Conservation (phyloP, 2,797 vertebrate genomes). For the Clamator glandarius region DNA sequence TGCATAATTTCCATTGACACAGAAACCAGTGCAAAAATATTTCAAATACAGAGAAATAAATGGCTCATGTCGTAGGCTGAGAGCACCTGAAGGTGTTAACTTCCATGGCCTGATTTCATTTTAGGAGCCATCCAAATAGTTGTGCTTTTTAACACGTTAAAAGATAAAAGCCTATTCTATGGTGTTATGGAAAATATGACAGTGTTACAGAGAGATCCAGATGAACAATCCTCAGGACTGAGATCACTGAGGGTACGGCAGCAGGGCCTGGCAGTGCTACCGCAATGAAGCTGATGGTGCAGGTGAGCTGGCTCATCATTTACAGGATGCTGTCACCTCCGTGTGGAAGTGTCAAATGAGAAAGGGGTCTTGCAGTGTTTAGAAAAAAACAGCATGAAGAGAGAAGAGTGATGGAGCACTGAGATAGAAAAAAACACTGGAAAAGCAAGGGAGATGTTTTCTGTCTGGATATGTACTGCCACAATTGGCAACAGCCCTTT, state of each 20-base stretch:
- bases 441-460: background rate
- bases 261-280: background rate
- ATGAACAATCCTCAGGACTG: background rate
- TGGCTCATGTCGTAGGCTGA: background rate
- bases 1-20: background rate
- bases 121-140: background rate
- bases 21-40: background rate
- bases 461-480: background rate
- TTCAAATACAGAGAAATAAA: background rate
- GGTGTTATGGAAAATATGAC: background rate
- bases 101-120: background rate
- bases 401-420: background rate
- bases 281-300: background rate
- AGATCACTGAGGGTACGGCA: background rate
- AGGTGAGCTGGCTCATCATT: accelerated
- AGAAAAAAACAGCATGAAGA: background rate
- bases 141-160: background rate
- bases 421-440: background rate
- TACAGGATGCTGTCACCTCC: accelerated
- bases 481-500: background rate
- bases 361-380: background rate
- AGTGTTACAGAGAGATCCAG: background rate
- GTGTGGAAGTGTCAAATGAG: background rate
- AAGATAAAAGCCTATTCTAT: background rate
- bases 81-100: background rate